These are phyloP conservation scores for Melanerpes aurifrons DNA, from an alignment of 2,113 vertebrate genomes.

Conservation along the genomic window DNA sequence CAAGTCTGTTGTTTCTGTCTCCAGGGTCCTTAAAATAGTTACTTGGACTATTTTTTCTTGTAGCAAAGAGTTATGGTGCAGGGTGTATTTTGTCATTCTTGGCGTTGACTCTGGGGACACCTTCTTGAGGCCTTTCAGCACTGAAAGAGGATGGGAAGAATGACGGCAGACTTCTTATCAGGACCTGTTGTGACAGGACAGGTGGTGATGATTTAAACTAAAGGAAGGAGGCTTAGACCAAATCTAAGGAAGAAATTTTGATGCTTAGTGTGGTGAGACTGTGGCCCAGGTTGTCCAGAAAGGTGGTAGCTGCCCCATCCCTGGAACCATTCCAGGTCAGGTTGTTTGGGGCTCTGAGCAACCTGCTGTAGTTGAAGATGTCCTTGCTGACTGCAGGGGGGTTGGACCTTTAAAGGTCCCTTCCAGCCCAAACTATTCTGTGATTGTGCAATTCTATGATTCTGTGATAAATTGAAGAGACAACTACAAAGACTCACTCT, in stretches of 20 bases:
- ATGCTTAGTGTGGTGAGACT: not conserved
- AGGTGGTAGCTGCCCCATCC: too few species aligned
- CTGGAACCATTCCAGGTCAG: too few species aligned
- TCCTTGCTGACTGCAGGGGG: not conserved
- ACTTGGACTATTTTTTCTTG: not conserved
- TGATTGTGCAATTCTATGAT: too few species aligned
- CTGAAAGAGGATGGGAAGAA: too few species aligned
- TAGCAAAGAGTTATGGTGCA: not conserved
- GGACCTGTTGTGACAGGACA: not conserved
- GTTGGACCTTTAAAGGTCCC: not conserved
- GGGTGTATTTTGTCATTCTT: not conserved
- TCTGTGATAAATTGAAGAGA: too few species aligned
- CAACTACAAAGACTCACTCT: accelerated
- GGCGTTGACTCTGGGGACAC: not conserved
- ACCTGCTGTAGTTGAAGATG: not conserved
- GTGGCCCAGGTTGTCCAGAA: too few species aligned
- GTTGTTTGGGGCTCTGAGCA: not conserved
- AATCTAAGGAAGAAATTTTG: not conserved
- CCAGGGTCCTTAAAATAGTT: not conserved
- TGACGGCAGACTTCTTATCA: not conserved
- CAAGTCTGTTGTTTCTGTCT: not conserved
- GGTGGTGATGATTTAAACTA: not conserved
- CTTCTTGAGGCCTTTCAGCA: not conserved
- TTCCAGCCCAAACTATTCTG: too few species aligned
- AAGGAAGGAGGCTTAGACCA: not conserved